phyloP scores from a whole-genome alignment of 2,113 vertebrate species.

The Morone saxatilis region DNA sequence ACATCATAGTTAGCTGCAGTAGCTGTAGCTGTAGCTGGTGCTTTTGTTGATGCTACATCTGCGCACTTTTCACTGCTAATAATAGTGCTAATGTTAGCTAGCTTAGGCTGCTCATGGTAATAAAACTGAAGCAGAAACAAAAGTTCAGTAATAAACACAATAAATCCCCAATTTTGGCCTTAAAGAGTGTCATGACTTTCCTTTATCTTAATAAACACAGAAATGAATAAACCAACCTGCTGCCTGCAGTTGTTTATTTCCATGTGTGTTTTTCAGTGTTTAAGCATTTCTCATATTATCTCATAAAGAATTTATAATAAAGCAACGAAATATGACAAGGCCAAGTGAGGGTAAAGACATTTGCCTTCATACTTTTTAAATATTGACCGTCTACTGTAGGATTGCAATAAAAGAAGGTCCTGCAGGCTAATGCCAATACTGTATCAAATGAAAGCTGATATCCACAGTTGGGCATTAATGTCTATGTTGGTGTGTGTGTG shows the following conservation, averaged over 20 bases:
- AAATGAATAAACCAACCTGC: constrained; percentile 13
- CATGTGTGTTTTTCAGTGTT: constrained; percentile 17
- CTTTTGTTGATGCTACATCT: no score
- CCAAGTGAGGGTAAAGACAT: constrained; percentile 34
- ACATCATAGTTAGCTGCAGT: no score
- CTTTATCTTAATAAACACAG: neutral
- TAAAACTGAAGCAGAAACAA: constrained; percentile 2
- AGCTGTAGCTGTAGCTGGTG: no score
- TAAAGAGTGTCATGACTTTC: neutral
- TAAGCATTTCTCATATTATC: constrained; percentile 44
- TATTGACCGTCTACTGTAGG: constrained; percentile 66
- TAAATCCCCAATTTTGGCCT: neutral
- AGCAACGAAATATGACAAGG: constrained; percentile 35
- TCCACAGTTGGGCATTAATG: constrained; percentile 5
- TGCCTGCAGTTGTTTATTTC: constrained; percentile 11
- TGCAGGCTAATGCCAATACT: constrained; percentile 46
- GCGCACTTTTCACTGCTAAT: no score
- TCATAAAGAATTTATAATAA: constrained; percentile 63
- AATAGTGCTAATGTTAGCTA: no score
- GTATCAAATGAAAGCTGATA: constrained; percentile 33
- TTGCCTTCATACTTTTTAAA: constrained; percentile 66
- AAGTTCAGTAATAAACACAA: constrained; percentile 14
- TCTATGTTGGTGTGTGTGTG: constrained; percentile 28
- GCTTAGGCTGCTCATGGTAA: no score
- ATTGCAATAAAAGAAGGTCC: constrained; percentile 71